phyloP scores from a whole-genome alignment of 2,113 vertebrate species.

The Proterorhinus semilunaris region DNA sequence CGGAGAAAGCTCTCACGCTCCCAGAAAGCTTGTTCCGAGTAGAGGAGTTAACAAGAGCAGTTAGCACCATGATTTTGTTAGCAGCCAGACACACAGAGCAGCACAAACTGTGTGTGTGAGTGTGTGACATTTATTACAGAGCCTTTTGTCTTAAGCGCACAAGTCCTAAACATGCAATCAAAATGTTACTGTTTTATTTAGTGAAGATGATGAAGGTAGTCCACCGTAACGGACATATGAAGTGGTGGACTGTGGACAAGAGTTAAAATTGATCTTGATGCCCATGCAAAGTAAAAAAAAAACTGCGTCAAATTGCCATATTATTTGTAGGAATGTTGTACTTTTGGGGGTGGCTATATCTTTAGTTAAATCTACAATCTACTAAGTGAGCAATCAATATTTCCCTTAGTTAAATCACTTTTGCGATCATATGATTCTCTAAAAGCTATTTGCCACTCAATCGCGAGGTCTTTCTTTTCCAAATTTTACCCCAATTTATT shows the following conservation, averaged over 20 bases:
- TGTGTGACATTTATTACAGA: conserved; percentile 53
- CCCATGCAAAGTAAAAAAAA: too few species aligned
- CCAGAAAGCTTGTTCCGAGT: conserved; percentile 67
- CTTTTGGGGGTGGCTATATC: too few species aligned
- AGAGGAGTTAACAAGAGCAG: conserved; percentile 72
- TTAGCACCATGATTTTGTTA: conserved; percentile 69
- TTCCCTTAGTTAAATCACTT: too few species aligned
- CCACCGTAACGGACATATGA: too few species aligned
- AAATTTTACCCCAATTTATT: background rate
- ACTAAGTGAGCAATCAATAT: too few species aligned
- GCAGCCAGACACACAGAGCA: conserved; percentile 59
- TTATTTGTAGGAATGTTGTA: too few species aligned
- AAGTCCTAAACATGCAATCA: conserved; percentile 16
- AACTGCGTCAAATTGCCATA: too few species aligned
- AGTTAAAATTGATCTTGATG: too few species aligned
- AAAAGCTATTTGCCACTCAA: background rate
- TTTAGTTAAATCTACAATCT: too few species aligned
- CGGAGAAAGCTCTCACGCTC: conserved; percentile 70
- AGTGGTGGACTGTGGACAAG: too few species aligned
- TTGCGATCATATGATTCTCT: background rate
- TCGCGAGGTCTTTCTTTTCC: background rate
- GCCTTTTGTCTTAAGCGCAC: conserved; percentile 51
- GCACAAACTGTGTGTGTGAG: conserved; percentile 8
- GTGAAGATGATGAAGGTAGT: too few species aligned
- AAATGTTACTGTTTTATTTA: too few species aligned